phyloP scores from a whole-genome alignment of 92 coral and sea anemone genomes.

The Porites lobata region DNA sequence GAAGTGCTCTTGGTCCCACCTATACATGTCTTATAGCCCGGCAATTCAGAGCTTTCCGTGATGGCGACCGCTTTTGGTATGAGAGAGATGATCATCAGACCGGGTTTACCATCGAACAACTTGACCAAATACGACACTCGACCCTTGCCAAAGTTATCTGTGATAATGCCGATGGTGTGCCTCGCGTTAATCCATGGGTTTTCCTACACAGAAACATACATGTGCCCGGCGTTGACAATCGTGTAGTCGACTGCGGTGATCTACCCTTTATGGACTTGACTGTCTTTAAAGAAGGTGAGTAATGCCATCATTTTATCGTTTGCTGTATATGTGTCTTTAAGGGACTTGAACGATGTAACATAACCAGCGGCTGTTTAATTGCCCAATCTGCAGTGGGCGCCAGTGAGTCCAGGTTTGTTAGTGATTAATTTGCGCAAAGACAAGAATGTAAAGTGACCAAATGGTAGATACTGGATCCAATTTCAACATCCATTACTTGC shows the following conservation, averaged over 20 bases:
- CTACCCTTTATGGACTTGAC: conserved; percentile 25
- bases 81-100: conserved; percentile 17
- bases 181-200: neutral
- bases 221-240: neutral
- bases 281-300: conserved; percentile 27
- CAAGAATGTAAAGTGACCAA: too few species aligned
- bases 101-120: conserved; percentile 17
- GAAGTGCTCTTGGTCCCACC: conserved; percentile 34
- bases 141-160: conserved; percentile 17
- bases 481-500: too few species aligned
- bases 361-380: too few species aligned
- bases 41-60: conserved; percentile 12
- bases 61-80: conserved; percentile 58
- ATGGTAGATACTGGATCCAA: too few species aligned
- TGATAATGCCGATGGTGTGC: conserved; percentile 18
- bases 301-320: too few species aligned
- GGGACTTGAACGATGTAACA: too few species aligned
- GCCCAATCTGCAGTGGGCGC: too few species aligned
- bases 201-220: neutral
- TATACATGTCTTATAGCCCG: conserved; percentile 24
- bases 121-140: conserved; percentile 1
- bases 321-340: too few species aligned
- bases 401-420: too few species aligned
- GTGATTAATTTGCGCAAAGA: too few species aligned
- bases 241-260: neutral